A percentile compares a stretch with the other conserved stretches of the same genome.
These are phyloP conservation scores for Drosophila nr. medialis DNA, from an alignment of 2,888 invertebrate genomes.

Conservation along the genomic window DNA sequence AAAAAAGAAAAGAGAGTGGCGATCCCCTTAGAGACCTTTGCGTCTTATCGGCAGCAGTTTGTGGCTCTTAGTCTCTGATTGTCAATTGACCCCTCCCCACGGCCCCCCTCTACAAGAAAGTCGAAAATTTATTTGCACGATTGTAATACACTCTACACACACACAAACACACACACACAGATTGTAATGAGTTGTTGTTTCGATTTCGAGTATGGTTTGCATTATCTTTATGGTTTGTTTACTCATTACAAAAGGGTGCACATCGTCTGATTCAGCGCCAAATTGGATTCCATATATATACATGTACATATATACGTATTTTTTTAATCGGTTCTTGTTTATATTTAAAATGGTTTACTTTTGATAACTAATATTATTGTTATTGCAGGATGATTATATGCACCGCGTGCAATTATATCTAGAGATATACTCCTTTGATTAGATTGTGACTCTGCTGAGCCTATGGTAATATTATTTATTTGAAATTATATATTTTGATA, in stretches of 20 bases:
- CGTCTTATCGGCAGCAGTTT: conserved; percentile 41
- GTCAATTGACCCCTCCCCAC: conserved; percentile 16
- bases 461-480: no score
- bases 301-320: not conserved
- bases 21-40: conserved; percentile 8
- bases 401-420: no score
- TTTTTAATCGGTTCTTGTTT: not conserved
- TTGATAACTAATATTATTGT: not conserved
- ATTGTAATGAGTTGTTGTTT: conserved; percentile 37
- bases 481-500: not conserved
- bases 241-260: conserved; percentile 41
- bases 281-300: not conserved
- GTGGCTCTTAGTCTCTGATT: conserved; percentile 26
- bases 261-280: not conserved
- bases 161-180: not conserved
- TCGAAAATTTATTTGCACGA: conserved; percentile 45
- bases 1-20: not conserved
- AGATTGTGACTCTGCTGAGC: no score
- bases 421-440: no score
- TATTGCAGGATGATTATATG: not conserved
- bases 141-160: conserved; percentile 31
- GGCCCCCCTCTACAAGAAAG: not conserved
- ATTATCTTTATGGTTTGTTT: conserved; percentile 41
- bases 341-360: not conserved
- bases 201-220: conserved; percentile 4